phyloP scores from a whole-genome alignment of 2,113 vertebrate species.

The Antechinus flavipes region DNA sequence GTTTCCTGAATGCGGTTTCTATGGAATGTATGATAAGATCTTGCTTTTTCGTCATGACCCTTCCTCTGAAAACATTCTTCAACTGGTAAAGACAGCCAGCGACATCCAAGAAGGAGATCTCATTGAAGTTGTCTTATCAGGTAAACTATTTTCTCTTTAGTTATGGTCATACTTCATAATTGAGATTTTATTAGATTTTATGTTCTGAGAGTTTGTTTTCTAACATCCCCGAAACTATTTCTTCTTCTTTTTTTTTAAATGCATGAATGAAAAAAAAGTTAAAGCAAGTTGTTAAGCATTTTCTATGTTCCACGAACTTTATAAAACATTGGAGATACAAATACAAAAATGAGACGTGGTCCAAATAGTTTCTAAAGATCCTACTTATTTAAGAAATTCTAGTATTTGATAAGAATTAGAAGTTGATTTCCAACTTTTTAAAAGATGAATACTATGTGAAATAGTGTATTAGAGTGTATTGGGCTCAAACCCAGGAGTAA shows the following conservation, averaged over 20 bases:
- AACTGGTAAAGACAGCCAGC: constrained; percentile 90
- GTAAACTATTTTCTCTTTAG: constrained; percentile 75
- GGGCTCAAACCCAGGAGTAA: background rate
- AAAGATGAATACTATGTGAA: background rate
- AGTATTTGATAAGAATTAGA: background rate
- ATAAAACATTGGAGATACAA: background rate
- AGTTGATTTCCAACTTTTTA: background rate
- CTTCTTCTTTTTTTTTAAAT: background rate
- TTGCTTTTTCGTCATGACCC: constrained; percentile 94
- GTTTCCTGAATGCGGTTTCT: constrained; percentile 95
- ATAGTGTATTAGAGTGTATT: background rate
- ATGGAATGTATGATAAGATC: constrained; percentile 95
- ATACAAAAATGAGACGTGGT: background rate
- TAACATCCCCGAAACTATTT: background rate
- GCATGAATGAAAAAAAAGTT: background rate
- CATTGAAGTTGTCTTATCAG: constrained; percentile 93
- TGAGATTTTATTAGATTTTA: constrained; percentile 9
- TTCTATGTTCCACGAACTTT: background rate
- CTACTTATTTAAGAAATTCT: background rate
- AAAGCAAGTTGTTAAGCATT: background rate
- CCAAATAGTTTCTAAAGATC: background rate
- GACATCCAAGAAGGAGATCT: constrained; percentile 94
- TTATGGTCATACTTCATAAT: background rate
- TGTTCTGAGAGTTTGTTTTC: background rate
- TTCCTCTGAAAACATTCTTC: constrained; percentile 91